These are phyloP conservation scores for Melinaea marsaeus DNA, from an alignment of 2,888 invertebrate species.

Conservation along the genomic window DNA sequence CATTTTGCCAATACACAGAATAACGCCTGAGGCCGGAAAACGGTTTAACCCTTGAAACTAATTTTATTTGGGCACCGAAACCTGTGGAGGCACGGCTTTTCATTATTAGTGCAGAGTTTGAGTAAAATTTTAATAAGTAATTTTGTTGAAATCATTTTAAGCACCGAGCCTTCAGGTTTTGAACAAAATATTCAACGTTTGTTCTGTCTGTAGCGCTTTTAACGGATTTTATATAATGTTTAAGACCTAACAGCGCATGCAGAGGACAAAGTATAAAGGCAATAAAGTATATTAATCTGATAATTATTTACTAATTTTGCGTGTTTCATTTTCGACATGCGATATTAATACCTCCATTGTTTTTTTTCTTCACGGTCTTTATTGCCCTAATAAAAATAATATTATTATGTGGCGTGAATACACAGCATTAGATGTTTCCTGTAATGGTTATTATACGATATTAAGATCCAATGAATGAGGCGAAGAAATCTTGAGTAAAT, in stretches of 20 bases:
- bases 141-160: no score
- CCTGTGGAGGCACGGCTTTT: background rate
- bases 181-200: no score
- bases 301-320: no score
- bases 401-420: conserved; percentile 23
- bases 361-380: conserved; percentile 15
- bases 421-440: conserved; percentile 18
- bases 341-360: conserved; percentile 9
- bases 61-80: conserved; percentile 1
- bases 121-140: no score
- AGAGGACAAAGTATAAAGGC: no score
- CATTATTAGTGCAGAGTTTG: no score
- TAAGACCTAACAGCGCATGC: no score
- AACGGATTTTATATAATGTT: no score
- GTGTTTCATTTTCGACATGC: background rate
- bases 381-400: conserved; percentile 20
- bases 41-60: conserved; percentile 1
- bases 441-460: conserved; percentile 14
- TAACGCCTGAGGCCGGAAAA: background rate
- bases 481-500: background rate
- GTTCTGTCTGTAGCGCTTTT: no score
- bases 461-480: conserved; percentile 6
- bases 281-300: no score
- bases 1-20: background rate
- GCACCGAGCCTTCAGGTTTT: no score